Base-by-base conservation (phyloP, 2,888 invertebrate species). In the Unio delphinus region DNA sequence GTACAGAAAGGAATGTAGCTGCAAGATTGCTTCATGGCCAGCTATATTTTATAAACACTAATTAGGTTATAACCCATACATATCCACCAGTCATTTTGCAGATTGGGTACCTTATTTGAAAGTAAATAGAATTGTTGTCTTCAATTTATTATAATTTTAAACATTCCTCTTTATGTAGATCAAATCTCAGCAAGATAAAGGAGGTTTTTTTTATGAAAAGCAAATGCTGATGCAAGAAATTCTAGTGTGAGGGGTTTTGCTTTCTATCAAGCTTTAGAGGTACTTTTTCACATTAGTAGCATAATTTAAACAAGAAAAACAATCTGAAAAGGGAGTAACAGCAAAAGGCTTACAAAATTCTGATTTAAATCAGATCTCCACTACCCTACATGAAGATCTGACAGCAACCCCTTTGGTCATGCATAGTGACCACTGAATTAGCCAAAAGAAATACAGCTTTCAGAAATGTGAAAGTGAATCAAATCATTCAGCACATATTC, bases 231-330 rank as follows among this genome's bases (percentile, higher is more conserved):
- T 69, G 26, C 65, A 69, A 55, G 65, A 65, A 2, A 30, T 61
- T 17, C 64, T 60, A 20, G 28, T 7, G 69, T 65, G 55, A 64
- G 61, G 20, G 54, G 62, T 62, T 67, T 67, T 67, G 67, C 62
- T 61, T 62, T 67, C 60, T 67, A 67, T n/a, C 61, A 34, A 55
- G 55, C 67, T 34, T 28, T 67, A 18, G 67, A 56, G 55, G 65
- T 61, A 34, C 4, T 69, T 34, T 69, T 65, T 55, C 69, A 65
- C 7, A 26, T 45, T 45, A 45, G 11, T 1, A 45, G 11, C 11
- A 45, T 45, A 45, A 8, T 69, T 69, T 65, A 61, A 65, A 45
- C 69, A 69, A 45, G 65, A 69, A 69, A 69, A 69, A 28, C 61
- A 54, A 34, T 60, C 65, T 45, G 65, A 69, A 55, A 65, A 55